Evolutionary conservation across 1,140 invertebrate species (phyloP), one percentile per base, ranked within the genome.

Genomic region (Dreissena polymorpha): DNA sequence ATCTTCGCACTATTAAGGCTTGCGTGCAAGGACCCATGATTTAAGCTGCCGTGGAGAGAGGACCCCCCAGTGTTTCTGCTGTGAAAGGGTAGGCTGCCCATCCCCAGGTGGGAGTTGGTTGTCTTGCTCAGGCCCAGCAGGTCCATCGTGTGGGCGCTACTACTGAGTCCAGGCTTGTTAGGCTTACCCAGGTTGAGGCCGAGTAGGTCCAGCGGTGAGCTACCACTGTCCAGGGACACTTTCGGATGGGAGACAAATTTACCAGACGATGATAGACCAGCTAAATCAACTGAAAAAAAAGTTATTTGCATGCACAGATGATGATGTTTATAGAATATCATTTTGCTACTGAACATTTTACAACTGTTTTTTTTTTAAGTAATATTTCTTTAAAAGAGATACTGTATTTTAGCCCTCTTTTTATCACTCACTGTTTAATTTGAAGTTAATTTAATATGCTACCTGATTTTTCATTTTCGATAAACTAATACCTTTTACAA

Each of bases 261-360:
- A 57, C 87, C 87, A 53, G 86, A 80, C 71, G 86, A 85, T 77
- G 89, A 88, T 74, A 89, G 75, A 23, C 84, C 82, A 18, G 86
- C 84, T 84, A 91, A 85, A 67, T 91, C 90, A 71, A 88, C 90
- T 91, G 86, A 78, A 88, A 86, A n/a, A 84, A 10, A 39, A 2
- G 2, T 39, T 39, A 39, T 39, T 39, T 39, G 39, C 39, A 39
- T n/a, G 60, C 10, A 25, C 18, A 63, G 60, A 63, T 39, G 39
- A 39, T 39, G 39, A 25, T 63, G 18, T 63, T 3, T 5, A 5
- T 63, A 63, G 23, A n/a, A 63, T 5, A n/a, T 63, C 60, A n/a
- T 63, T 63, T 63, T 21, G n/a, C 7, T 64, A 0, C 71, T 14
- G 77, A 57, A 57, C 0, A 73, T 29, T 49, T 39, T 39, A 39